Conservation (phyloP, 2,113 vertebrate genomes). For the Todiramphus saurophagus region DNA sequence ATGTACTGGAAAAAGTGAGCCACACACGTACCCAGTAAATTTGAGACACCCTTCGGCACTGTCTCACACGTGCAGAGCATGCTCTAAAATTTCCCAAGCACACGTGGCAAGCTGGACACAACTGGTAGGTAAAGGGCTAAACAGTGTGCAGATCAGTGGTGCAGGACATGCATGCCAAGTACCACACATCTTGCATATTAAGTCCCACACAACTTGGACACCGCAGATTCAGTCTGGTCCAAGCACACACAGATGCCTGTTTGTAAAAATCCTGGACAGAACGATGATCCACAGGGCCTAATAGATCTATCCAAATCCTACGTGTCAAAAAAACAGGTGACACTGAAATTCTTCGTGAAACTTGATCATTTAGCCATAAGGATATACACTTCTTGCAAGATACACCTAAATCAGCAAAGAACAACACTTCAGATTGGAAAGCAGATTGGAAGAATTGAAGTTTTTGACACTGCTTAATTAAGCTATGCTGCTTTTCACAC, state of each 20-base stretch:
- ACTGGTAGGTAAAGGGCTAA: not conserved
- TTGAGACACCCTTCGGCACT: not conserved
- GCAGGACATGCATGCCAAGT: not conserved
- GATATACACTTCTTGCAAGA: not conserved
- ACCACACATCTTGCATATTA: not conserved
- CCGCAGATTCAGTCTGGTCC: not conserved
- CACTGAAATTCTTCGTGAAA: not conserved
- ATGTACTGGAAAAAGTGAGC: not conserved
- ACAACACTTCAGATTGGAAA: conserved; percentile 60
- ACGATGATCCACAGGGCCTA: not conserved
- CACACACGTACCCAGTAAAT: accelerated
- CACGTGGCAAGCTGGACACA: not conserved
- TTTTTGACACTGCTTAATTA: conserved; percentile 65
- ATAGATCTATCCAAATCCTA: not conserved
- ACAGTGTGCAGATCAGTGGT: not conserved
- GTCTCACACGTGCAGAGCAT: not conserved
- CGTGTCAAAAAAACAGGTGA: not conserved
- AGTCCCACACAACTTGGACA: not conserved
- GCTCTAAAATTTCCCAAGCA: not conserved
- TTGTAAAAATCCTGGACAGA: not conserved
- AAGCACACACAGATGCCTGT: not conserved
- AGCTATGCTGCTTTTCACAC: conserved; percentile 64
- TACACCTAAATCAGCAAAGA: conserved; percentile 55
- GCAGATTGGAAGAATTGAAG: conserved; percentile 58
- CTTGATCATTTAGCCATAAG: conserved; percentile 10